These are phyloP conservation scores for Bambusicola thoracicus DNA, from an alignment of 2,113 vertebrate species.

Conservation along the genomic window DNA sequence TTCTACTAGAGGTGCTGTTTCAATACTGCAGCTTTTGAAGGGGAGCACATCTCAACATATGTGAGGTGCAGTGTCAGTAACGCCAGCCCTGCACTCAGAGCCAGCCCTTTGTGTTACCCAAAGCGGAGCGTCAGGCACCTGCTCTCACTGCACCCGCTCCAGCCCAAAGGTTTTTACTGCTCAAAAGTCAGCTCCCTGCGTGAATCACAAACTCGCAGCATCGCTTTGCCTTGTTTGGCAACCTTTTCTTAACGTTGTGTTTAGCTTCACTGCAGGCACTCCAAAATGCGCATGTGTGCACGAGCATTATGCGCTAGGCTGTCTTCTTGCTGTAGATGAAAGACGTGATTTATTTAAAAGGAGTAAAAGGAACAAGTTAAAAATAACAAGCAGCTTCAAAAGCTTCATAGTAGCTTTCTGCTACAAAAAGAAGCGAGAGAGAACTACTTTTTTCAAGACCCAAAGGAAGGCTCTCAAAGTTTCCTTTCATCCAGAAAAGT, in stretches of 20 bases:
- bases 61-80: not conserved
- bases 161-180: not conserved
- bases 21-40: not conserved
- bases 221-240: not conserved
- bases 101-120: not conserved
- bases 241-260: not conserved
- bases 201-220: not conserved
- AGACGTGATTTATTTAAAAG: not conserved
- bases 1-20: not conserved
- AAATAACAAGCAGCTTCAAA: not conserved
- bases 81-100: not conserved
- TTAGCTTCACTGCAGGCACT: not conserved
- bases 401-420: not conserved
- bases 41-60: not conserved
- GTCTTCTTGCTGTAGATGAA: not conserved
- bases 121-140: not conserved
- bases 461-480: not conserved
- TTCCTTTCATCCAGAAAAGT: not conserved
- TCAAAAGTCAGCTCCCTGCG: not conserved
- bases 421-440: not conserved
- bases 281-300: not conserved
- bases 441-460: not conserved
- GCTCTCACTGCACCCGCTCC: not conserved
- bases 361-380: not conserved
- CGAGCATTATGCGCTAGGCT: not conserved